Conservation (phyloP, 2,888 invertebrate species). For the Cybosia mesomella region DNA sequence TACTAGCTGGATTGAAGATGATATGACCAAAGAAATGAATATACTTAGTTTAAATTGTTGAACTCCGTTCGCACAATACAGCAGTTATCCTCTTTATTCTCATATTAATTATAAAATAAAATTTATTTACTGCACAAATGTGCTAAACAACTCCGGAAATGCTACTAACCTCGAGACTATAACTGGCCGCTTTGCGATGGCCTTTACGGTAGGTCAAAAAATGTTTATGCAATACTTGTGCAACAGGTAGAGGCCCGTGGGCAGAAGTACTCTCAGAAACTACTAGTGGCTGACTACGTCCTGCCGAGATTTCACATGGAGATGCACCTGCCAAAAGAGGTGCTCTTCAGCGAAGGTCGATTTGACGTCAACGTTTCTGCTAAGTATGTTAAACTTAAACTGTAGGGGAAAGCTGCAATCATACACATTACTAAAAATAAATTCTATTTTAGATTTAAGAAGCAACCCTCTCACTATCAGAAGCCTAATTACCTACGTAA, state of each 20-base stretch:
- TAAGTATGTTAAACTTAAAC: slow-evolving; percentile 87
- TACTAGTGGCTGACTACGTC: slow-evolving; percentile 96
- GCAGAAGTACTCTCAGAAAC: slow-evolving; percentile 89
- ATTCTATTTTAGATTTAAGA: background rate
- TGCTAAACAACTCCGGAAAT: slow-evolving; percentile 41
- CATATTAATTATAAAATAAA: slow-evolving; percentile 1
- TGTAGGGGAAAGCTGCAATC: background rate
- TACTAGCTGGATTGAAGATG: background rate
- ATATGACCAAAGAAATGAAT: background rate
- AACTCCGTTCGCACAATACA: background rate
- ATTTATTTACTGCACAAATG: background rate
- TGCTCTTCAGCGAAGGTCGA: slow-evolving; percentile 92
- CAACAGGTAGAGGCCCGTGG: slow-evolving; percentile 78
- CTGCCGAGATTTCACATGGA: slow-evolving; percentile 97
- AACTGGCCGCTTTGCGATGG: slow-evolving; percentile 43
- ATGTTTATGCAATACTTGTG: slow-evolving; percentile 43
- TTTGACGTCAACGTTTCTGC: slow-evolving; percentile 93
- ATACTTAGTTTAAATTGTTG: background rate
- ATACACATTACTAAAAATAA: background rate
- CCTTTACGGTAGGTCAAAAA: slow-evolving; percentile 49
- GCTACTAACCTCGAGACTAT: slow-evolving; percentile 42
- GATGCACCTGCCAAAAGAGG: slow-evolving; percentile 93
- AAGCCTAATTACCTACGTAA: background rate
- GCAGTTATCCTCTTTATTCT: background rate
- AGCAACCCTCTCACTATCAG: background rate